phyloP scores from a whole-genome alignment of 2,797 vertebrate genomes.

The Pangasius sanitwongsei region DNA sequence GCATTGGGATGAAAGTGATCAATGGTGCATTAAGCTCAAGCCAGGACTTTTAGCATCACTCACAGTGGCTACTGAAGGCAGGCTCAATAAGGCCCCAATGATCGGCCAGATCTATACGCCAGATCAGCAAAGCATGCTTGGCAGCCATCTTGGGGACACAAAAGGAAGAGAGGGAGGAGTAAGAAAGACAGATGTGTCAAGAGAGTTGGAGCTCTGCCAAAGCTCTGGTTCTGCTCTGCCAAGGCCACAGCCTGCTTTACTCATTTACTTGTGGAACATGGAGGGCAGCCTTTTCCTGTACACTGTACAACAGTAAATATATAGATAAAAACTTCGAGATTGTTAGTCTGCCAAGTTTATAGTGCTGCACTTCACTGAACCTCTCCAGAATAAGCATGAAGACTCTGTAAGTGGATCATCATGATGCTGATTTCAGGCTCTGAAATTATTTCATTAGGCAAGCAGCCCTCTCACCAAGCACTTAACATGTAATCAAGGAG shows the following conservation, averaged over 20 bases:
- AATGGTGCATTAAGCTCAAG: not conserved
- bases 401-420: constrained; percentile 22
- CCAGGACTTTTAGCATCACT: not conserved
- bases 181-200: not conserved
- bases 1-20: not conserved
- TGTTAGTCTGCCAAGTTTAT: not conserved
- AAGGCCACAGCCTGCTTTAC: constrained; percentile 9
- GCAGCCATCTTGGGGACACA: constrained; percentile 4
- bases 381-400: not conserved
- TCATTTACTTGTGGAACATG: constrained; percentile 21
- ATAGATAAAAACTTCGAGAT: not conserved
- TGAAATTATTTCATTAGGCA: constrained; percentile 23
- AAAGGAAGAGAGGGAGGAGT: not conserved
- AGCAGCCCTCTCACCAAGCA: not conserved
- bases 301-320: not conserved
- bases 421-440: constrained; percentile 17
- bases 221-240: not conserved
- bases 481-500: constrained; percentile 23
- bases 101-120: not conserved
- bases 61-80: not conserved
- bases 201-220: constrained; percentile 3
- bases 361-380: not conserved
- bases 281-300: not conserved
- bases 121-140: constrained; percentile 16
- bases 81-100: not conserved